A percentile compares a stretch with the other conserved stretches of the same genome.
These are phyloP conservation scores for Zygogramma bicolorata DNA, from an alignment of 2,888 invertebrate genomes.

Conservation along the genomic window DNA sequence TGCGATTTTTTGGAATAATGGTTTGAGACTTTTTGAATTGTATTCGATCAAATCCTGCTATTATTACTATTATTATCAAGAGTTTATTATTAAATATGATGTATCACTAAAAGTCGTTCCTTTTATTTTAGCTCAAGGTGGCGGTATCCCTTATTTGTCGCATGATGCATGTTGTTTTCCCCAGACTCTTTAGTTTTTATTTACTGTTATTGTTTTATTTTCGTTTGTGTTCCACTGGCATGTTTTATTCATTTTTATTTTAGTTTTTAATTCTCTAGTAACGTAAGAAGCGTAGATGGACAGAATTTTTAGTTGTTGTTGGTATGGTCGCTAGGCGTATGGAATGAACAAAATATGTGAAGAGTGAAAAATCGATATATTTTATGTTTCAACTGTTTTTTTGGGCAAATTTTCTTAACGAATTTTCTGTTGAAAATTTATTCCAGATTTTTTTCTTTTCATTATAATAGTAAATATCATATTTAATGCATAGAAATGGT, in stretches of 20 bases:
- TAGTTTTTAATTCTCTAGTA: constrained; percentile 8
- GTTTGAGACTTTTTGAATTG: constrained; percentile 29
- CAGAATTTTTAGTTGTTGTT: not conserved
- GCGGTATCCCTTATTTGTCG: constrained; percentile 43
- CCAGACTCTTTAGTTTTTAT: constrained; percentile 24
- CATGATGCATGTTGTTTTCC: constrained; percentile 45
- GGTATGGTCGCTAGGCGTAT: not conserved
- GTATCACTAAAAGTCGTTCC: constrained; percentile 30
- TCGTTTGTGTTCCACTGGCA: constrained; percentile 15
- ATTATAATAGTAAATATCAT: too few relatives aligned
- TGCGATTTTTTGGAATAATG: constrained; percentile 46
- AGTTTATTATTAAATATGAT: constrained; percentile 40
- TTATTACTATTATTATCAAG: constrained; percentile 34
- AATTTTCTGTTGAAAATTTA: too few relatives aligned
- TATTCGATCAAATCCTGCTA: constrained; percentile 11
- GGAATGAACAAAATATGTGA: too few relatives aligned
- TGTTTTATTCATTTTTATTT: constrained; percentile 29
- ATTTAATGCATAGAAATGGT: too few relatives aligned
- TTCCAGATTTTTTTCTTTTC: too few relatives aligned
- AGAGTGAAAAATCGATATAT: too few relatives aligned
- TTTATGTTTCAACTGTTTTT: too few relatives aligned
- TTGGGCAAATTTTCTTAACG: too few relatives aligned
- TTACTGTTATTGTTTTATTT: constrained; percentile 30
- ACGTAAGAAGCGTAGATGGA: not conserved
- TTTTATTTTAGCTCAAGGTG: constrained; percentile 48